These are phyloP conservation scores for Microtus ochrogaster DNA, from an alignment of 2,113 vertebrate species.

Conservation along the genomic window DNA sequence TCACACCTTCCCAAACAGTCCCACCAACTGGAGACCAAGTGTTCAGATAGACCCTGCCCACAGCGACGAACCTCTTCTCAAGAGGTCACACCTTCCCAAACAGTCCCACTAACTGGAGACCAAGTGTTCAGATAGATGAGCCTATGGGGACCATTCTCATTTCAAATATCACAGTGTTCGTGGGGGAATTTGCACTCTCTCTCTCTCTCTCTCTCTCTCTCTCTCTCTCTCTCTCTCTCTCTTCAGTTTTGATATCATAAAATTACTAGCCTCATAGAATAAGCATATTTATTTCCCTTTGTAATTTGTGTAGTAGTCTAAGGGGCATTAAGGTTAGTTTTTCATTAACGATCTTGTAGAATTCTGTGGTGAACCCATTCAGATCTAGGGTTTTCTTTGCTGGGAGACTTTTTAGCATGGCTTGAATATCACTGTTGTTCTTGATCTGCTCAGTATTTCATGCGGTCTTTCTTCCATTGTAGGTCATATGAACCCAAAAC, in stretches of 20 bases:
- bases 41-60: no score
- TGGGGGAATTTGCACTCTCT: background rate
- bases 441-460: background rate
- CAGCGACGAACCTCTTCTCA: background rate
- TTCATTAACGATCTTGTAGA: background rate
- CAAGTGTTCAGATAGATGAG: background rate
- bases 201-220: background rate
- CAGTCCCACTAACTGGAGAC: background rate
- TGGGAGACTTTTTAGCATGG: background rate
- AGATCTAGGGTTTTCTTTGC: background rate
- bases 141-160: background rate
- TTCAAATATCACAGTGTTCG: background rate
- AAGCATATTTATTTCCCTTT: background rate
- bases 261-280: background rate
- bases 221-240: background rate
- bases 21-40: background rate
- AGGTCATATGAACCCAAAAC: background rate
- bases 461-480: background rate
- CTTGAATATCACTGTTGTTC: background rate
- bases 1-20: background rate
- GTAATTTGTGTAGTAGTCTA: background rate
- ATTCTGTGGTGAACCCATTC: background rate
- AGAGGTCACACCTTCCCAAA: background rate
- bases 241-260: background rate
- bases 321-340: background rate